These are phyloP conservation scores for Tachysurus vachellii DNA, from an alignment of 2,113 vertebrate genomes.

Conservation along the genomic window DNA sequence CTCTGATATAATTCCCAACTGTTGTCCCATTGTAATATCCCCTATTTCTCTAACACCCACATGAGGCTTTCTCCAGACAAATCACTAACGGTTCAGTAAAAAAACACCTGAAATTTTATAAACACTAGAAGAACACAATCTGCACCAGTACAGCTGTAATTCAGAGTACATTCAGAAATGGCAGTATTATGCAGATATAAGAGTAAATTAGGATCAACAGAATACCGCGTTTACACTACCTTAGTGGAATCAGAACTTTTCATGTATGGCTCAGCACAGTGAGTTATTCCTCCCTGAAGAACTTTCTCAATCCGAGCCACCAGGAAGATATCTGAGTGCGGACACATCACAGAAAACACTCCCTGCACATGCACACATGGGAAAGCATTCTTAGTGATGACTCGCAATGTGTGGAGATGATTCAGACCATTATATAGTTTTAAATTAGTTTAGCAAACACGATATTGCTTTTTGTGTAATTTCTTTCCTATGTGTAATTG, in stretches of 20 bases:
- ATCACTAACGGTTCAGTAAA: background rate
- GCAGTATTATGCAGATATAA: background rate
- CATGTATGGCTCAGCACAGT: slow-evolving; percentile 97
- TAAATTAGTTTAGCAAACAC: background rate
- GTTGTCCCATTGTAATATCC: background rate
- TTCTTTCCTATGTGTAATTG: background rate
- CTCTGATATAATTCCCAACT: slow-evolving; percentile 12
- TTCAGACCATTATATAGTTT: background rate
- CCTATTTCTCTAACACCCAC: background rate
- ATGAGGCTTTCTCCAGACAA: background rate
- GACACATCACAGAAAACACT: slow-evolving; percentile 93
- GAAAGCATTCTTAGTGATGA: background rate
- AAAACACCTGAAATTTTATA: background rate
- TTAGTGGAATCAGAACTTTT: slow-evolving; percentile 95
- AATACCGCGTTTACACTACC: slow-evolving; percentile 70
- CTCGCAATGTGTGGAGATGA: background rate
- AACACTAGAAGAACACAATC: background rate
- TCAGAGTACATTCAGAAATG: background rate
- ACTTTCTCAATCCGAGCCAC: slow-evolving; percentile 97
- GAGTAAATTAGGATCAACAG: background rate
- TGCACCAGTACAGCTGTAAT: background rate
- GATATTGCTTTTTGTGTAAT: background rate
- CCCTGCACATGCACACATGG: slow-evolving; percentile 73
- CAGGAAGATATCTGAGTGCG: slow-evolving; percentile 95
- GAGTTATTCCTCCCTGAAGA: slow-evolving; percentile 93